These are phyloP conservation scores for Prunella himalayana DNA, from an alignment of 2,113 vertebrate species.

Conservation along the genomic window DNA sequence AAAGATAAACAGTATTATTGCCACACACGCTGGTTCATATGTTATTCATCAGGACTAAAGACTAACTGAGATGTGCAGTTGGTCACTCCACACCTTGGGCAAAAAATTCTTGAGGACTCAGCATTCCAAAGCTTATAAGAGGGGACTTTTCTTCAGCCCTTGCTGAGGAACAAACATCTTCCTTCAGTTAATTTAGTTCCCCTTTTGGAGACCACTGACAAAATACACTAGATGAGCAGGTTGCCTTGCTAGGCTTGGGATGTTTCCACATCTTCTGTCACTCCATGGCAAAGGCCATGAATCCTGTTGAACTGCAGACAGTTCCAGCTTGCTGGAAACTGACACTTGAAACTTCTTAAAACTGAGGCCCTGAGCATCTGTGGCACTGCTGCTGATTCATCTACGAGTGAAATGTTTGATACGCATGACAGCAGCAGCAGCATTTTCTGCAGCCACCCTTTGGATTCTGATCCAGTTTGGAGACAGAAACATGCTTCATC, in stretches of 20 bases:
- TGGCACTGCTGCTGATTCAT: neutral
- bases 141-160: neutral
- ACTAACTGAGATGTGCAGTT: neutral
- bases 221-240: neutral
- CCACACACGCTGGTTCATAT: neutral
- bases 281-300: neutral
- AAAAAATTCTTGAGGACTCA: neutral
- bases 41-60: neutral
- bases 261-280: neutral
- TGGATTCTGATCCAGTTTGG: neutral
- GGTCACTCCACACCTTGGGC: neutral
- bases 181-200: neutral
- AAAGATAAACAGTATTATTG: neutral
- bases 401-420: neutral
- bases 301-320: neutral
- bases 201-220: neutral
- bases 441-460: neutral
- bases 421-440: fast-evolving
- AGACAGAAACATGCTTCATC: neutral
- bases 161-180: neutral
- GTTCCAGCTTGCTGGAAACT: neutral
- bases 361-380: neutral
- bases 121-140: neutral
- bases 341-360: neutral
- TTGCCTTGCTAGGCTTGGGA: neutral